These are phyloP conservation scores for Patella caerulea DNA, from an alignment of 2,888 invertebrate species.

Conservation along the genomic window DNA sequence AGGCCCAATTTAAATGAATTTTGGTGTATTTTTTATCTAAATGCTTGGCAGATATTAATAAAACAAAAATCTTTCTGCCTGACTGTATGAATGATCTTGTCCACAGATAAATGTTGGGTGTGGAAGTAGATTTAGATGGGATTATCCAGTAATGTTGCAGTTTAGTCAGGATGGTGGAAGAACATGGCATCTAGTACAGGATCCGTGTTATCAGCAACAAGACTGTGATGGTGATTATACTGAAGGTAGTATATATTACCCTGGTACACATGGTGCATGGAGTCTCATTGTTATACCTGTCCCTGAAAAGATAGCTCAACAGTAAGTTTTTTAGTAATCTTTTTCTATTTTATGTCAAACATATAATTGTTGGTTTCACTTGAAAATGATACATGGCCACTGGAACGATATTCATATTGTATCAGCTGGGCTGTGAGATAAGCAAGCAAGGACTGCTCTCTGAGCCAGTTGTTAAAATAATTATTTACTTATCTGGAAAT, in stretches of 20 bases:
- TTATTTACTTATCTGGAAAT: too few relatives aligned
- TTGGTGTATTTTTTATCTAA: too few relatives aligned
- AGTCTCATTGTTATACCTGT: conserved; percentile 66
- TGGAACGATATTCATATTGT: too few relatives aligned
- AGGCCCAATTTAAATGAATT: too few relatives aligned
- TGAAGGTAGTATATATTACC: conserved; percentile 68
- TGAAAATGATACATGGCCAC: too few relatives aligned
- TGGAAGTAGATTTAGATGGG: conserved; percentile 65
- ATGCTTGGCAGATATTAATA: too few relatives aligned
- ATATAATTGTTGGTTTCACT: too few relatives aligned
- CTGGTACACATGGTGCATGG: conserved; percentile 70
- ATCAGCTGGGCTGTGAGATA: too few relatives aligned
- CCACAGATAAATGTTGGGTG: conserved; percentile 71
- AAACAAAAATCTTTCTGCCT: too few relatives aligned
- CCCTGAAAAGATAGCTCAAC: conserved; percentile 60
- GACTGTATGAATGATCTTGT: too few relatives aligned
- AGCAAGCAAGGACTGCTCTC: too few relatives aligned
- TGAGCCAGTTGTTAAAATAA: too few relatives aligned
- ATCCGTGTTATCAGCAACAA: conserved; percentile 67
- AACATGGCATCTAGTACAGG: conserved; percentile 67
- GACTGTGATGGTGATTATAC: conserved; percentile 60
- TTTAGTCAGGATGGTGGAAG: conserved; percentile 69
- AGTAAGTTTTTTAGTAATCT: conserved; percentile 49
- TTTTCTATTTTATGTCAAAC: not conserved
- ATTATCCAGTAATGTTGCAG: conserved; percentile 69